Percentiles rank a stretch among this genome's conserved stretches.
Conservation (phyloP, 2,888 invertebrate genomes). For the Polydesmus complanatus region DNA sequence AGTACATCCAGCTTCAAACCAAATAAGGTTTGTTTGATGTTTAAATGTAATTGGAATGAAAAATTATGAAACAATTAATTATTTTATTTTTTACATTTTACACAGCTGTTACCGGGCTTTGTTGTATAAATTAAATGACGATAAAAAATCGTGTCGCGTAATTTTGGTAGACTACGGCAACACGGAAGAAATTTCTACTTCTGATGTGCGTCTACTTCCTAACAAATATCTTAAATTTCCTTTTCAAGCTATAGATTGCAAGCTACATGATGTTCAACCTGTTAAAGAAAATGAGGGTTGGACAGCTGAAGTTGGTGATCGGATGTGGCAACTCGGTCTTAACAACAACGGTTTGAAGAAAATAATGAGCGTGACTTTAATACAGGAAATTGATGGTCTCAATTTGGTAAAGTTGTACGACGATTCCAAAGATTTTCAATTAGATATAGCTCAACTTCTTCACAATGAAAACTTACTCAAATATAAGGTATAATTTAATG, state of each 20-base stretch:
- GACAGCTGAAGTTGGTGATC: conserved; percentile 40
- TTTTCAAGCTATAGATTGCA: conserved; percentile 47
- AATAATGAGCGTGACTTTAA: not conserved
- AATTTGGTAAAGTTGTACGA: not conserved
- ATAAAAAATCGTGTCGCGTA: not conserved
- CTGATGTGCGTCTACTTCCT: not conserved
- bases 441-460: not conserved
- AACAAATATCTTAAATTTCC: conserved; percentile 35
- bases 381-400: not conserved
- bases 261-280: conserved; percentile 41
- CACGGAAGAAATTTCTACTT: not conserved
- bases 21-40: too few species aligned
- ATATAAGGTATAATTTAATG: too few species aligned
- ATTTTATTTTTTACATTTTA: too few species aligned
- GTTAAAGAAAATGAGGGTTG: conserved; percentile 34
- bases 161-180: not conserved
- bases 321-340: conserved; percentile 38
- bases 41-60: too few species aligned
- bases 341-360: conserved; percentile 22
- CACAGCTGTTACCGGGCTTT: too few species aligned
- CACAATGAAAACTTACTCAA: not conserved
- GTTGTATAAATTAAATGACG: not conserved
- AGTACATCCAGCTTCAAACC: not conserved
- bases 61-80: too few species aligned
- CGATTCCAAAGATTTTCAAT: not conserved